phyloP scores from a whole-genome alignment of 2,888 invertebrate genomes.

The Eustalomyia histrio region DNA sequence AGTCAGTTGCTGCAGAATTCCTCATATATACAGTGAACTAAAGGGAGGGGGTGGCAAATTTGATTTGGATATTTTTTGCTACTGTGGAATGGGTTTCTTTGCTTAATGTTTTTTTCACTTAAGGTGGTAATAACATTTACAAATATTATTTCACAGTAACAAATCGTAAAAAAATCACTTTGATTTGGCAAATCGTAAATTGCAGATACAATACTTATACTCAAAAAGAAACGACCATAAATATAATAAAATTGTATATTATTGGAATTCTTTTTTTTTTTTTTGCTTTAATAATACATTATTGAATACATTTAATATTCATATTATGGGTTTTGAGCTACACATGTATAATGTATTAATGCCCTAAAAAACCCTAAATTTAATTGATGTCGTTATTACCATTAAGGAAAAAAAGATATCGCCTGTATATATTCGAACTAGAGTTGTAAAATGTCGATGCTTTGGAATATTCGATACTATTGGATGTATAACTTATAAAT shows the following conservation, averaged over 20 bases:
- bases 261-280: background rate
- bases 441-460: no score
- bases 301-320: background rate
- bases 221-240: background rate
- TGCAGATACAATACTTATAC: constrained; percentile 22
- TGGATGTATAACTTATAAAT: no score
- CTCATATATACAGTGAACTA: background rate
- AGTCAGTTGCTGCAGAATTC: no score
- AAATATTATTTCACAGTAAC: constrained; percentile 18
- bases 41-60: background rate
- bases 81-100: background rate
- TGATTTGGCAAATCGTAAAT: constrained; percentile 33
- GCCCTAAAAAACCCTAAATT: no score
- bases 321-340: background rate
- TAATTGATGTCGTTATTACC: no score
- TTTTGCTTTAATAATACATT: background rate
- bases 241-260: background rate
- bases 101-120: constrained; percentile 23
- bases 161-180: constrained; percentile 26
- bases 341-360: background rate
- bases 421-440: no score
- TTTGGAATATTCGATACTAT: no score
- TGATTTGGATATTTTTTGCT: background rate
- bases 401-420: no score
- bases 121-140: constrained; percentile 18